These are phyloP conservation scores for Nerophis ophidion DNA, from an alignment of 2,113 vertebrate species.

Conservation along the genomic window DNA sequence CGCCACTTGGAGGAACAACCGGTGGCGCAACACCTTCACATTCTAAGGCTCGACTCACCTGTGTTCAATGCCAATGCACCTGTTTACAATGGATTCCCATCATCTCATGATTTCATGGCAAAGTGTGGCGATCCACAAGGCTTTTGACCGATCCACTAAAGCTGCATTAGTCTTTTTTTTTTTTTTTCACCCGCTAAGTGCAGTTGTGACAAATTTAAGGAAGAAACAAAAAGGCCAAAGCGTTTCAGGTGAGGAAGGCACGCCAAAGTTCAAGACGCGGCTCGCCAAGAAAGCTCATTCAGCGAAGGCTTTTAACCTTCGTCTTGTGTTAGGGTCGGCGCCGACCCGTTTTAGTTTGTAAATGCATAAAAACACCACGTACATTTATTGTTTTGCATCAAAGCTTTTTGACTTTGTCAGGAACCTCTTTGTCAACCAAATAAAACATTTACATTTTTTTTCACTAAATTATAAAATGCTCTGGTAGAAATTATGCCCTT, in stretches of 20 bases:
- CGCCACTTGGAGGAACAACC: background rate
- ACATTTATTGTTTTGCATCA: too few relatives aligned
- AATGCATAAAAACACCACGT: too few relatives aligned
- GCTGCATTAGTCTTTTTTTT: background rate
- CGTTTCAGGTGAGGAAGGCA: background rate
- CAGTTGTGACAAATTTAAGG: background rate
- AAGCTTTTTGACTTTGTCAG: too few relatives aligned
- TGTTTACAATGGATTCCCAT: background rate
- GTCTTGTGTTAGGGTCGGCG: too few relatives aligned
- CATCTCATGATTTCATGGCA: background rate
- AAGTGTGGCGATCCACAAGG: background rate
- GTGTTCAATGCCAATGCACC: background rate
- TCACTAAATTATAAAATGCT: too few relatives aligned
- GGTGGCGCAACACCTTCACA: background rate
- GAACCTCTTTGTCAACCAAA: too few relatives aligned
- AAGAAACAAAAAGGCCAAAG: background rate
- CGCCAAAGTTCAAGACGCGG: background rate
- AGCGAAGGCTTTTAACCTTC: slow-evolving; percentile 7
- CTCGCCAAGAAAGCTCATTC: background rate
- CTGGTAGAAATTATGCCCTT: too few relatives aligned
- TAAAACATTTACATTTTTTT: too few relatives aligned
- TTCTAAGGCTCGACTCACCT: background rate
- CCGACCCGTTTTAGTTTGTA: too few relatives aligned
- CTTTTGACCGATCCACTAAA: background rate
- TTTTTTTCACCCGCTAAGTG: background rate